Conservation (phyloP, 2,113 vertebrate species). For the Rhizomys pruinosus region DNA sequence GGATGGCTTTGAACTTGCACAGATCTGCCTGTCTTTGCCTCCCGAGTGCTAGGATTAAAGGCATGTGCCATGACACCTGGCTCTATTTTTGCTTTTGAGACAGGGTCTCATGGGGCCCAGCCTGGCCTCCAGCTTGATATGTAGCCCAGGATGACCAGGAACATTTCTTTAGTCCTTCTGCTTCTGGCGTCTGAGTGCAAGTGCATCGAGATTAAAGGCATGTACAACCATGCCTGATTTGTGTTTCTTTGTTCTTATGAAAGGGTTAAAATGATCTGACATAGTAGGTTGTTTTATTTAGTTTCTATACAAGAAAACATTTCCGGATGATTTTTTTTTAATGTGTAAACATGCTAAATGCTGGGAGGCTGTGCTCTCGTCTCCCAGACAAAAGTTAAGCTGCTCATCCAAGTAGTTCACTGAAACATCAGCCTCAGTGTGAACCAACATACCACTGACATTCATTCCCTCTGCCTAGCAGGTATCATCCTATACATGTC, state of each 20-base stretch:
- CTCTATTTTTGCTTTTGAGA: too few species aligned
- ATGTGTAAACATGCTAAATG: fast-evolving
- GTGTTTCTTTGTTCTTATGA: background rate
- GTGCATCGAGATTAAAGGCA: background rate
- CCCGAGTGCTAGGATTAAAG: too few species aligned
- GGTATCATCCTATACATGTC: background rate
- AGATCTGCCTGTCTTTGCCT: too few species aligned
- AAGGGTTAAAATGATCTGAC: conserved; percentile 5
- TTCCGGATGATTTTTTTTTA: background rate
- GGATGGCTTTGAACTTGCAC: too few species aligned
- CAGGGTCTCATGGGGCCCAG: too few species aligned
- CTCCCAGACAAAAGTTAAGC: background rate
- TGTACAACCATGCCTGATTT: too few species aligned
- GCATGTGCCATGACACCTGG: too few species aligned
- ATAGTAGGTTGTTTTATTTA: background rate
- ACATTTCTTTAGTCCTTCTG: background rate
- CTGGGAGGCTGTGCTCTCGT: background rate
- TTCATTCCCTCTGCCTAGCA: background rate
- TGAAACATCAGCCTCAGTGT: background rate
- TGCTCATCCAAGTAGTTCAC: background rate
- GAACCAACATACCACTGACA: background rate
- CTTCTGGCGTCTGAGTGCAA: background rate
- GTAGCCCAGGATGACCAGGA: background rate
- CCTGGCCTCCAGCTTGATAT: background rate
- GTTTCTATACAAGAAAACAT: conserved; percentile 51